phyloP scores from a whole-genome alignment of 53 echinoderm and acorn worm genomes.

The Glandiceps talaboti region DNA sequence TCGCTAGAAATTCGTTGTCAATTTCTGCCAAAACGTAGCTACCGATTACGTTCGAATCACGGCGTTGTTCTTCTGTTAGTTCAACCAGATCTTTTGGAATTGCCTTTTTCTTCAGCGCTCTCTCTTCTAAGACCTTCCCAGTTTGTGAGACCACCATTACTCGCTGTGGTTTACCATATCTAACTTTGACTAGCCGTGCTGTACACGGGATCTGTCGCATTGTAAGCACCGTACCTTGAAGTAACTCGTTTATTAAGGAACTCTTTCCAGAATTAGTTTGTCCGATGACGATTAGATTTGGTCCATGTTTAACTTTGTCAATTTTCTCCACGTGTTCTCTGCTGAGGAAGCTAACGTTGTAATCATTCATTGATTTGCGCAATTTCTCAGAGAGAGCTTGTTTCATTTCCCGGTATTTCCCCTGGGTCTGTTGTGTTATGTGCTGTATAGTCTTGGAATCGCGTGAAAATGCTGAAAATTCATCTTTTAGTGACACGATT shows the following conservation, averaged over 20 bases:
- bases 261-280: background rate
- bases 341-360: background rate
- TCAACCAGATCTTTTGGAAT: background rate
- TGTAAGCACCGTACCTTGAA: background rate
- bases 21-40: background rate
- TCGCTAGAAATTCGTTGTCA: background rate
- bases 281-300: background rate
- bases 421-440: background rate
- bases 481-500: background rate
- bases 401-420: background rate
- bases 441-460: background rate
- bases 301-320: background rate
- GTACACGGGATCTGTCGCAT: background rate
- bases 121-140: background rate
- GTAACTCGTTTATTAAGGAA: background rate
- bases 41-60: background rate
- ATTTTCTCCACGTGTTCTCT: background rate
- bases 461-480: background rate
- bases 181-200: background rate
- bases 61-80: background rate
- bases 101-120: background rate
- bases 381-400: background rate
- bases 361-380: background rate
- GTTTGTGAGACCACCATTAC: background rate
- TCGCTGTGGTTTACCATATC: background rate